These are phyloP conservation scores for Calameuta pallipes DNA, from an alignment of 2,888 invertebrate genomes.

Conservation along the genomic window DNA sequence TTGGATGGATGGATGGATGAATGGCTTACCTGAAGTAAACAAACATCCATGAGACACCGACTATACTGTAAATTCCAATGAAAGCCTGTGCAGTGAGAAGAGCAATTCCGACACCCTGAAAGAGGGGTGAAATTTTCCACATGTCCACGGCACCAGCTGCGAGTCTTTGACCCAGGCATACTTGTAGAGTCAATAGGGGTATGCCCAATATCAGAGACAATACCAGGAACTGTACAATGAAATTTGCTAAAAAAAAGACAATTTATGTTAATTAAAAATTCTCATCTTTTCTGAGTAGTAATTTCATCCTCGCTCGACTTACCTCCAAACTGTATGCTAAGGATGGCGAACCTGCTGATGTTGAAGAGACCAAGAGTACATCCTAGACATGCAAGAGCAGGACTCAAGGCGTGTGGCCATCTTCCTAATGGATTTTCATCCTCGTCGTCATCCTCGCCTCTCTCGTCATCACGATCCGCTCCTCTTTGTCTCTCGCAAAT, in stretches of 20 bases:
- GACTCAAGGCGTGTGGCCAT: slow-evolving; percentile 81
- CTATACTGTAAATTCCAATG: slow-evolving; percentile 87
- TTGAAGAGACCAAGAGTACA: slow-evolving; percentile 91
- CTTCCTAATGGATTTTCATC: slow-evolving; percentile 70
- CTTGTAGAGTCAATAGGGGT: slow-evolving; percentile 85
- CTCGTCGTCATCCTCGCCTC: slow-evolving; percentile 60
- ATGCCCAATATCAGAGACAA: slow-evolving; percentile 85
- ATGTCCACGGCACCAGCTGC: slow-evolving; percentile 89
- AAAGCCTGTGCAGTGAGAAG: slow-evolving; percentile 82
- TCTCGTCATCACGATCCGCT: slow-evolving; percentile 60
- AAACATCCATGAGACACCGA: slow-evolving; percentile 92
- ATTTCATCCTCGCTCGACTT: slow-evolving; percentile 44
- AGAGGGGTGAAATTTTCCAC: slow-evolving; percentile 94
- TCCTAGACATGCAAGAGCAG: slow-evolving; percentile 83
- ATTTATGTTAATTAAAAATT: slow-evolving; percentile 8
- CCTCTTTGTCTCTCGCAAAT: slow-evolving; percentile 69
- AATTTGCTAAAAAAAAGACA: slow-evolving; percentile 76
- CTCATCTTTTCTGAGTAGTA: neutral
- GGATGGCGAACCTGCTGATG: slow-evolving; percentile 86
- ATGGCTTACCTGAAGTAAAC: slow-evolving; percentile 75
- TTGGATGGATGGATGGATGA: neutral
- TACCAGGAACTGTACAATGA: slow-evolving; percentile 88
- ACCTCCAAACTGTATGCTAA: slow-evolving; percentile 90
- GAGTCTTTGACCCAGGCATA: slow-evolving; percentile 87
- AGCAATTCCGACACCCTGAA: slow-evolving; percentile 89